Evolutionary conservation across 2,888 invertebrate genomes (phyloP).

Genomic region (Aplocera efformata): DNA sequence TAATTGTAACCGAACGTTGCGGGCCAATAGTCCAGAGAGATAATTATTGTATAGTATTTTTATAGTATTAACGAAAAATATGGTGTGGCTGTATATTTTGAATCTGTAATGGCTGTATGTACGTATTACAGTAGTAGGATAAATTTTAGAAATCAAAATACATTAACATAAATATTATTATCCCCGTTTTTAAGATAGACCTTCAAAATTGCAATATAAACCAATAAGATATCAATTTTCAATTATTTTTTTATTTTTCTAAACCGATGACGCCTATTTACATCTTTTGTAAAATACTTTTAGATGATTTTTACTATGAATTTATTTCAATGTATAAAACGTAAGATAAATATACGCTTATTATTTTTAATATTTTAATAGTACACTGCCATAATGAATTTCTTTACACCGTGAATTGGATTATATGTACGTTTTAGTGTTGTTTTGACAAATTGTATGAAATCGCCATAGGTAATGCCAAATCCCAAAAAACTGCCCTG

Average conservation of each 20-base stretch:
- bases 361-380: conserved; percentile 62
- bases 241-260: background rate
- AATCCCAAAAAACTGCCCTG: too few relatives aligned
- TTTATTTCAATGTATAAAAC: conserved; percentile 16
- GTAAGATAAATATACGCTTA: conserved; percentile 60
- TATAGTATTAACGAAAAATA: conserved; percentile 24
- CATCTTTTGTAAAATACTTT: conserved; percentile 18
- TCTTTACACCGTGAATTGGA: conserved; percentile 7
- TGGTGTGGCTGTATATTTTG: too few relatives aligned
- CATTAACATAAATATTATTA: too few relatives aligned
- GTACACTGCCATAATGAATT: conserved; percentile 64
- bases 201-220: too few relatives aligned
- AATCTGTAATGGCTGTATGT: conserved; percentile 13
- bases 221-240: too few relatives aligned
- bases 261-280: too few relatives aligned
- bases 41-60: conserved; percentile 34
- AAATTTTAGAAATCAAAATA: too few relatives aligned
- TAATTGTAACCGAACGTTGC: conserved; percentile 18
- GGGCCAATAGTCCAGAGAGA: conserved; percentile 42
- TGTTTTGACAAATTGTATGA: too few relatives aligned
- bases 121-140: too few relatives aligned
- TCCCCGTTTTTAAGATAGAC: too few relatives aligned
- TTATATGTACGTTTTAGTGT: background rate
- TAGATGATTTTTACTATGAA: conserved; percentile 33
- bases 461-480: too few relatives aligned